A percentile compares a stretch with the other conserved stretches of the same genome.
Evolutionary conservation across 2,888 invertebrate genomes (phyloP).

Genomic region (Resseliella maxima): DNA sequence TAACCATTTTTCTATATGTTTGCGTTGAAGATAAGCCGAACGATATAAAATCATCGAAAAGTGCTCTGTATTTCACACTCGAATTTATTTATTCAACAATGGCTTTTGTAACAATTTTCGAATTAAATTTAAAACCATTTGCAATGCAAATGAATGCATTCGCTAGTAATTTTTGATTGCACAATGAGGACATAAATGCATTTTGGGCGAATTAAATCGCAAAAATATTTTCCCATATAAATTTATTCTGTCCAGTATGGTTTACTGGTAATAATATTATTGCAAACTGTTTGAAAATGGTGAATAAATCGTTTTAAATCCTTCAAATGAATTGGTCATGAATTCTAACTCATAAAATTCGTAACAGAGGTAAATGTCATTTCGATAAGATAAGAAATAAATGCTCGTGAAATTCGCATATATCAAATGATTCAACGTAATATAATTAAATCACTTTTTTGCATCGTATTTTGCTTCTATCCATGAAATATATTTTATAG

Average conservation of each 20-base stretch:
- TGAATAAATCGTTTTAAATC: neutral
- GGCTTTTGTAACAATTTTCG: neutral
- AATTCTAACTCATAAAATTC: neutral
- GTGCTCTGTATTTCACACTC: neutral
- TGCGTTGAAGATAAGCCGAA: neutral
- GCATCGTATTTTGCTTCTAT: neutral
- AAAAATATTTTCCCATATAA: neutral
- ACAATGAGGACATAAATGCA: constrained; percentile 23
- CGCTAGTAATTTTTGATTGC: neutral
- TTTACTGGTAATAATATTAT: too few species aligned
- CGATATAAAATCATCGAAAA: neutral
- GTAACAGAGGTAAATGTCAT: neutral
- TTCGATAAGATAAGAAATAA: neutral
- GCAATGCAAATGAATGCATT: constrained; percentile 46
- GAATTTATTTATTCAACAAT: constrained; percentile 45
- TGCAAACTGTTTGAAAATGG: neutral
- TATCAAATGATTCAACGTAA: neutral
- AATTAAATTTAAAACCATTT: constrained; percentile 27
- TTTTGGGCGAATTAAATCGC: neutral
- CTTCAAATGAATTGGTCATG: neutral
- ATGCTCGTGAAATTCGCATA: too few species aligned
- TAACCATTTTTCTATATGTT: too few species aligned
- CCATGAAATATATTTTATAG: neutral
- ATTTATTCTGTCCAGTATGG: too few species aligned
- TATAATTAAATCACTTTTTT: constrained; percentile 12